These are phyloP conservation scores for Heliconius hewitsoni DNA, from an alignment of 1,140 invertebrate genomes.

Conservation along the genomic window DNA sequence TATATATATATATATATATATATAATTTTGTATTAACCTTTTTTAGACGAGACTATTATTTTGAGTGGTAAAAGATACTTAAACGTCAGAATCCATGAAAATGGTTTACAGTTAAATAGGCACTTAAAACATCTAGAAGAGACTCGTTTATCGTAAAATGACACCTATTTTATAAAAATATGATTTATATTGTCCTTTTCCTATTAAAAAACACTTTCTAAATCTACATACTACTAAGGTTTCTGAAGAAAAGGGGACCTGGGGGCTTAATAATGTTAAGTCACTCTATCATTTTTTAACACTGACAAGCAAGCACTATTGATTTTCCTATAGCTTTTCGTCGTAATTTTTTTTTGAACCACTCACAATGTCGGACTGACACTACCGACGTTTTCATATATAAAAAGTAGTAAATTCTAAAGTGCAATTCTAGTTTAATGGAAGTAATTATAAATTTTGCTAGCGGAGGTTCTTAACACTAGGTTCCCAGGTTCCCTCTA, in stretches of 20 bases:
- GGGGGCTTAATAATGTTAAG: no score
- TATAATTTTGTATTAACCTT: neutral
- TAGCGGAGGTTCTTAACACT: no score
- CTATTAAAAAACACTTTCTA: no score
- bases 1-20: no score
- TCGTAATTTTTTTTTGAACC: no score
- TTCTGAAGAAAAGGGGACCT: neutral
- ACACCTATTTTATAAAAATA: neutral
- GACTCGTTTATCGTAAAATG: neutral
- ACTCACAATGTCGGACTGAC: neutral
- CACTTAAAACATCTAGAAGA: neutral
- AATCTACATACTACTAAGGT: no score
- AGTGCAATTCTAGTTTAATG: neutral
- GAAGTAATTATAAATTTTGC: no score
- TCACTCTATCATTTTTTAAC: no score
- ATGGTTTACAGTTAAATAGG: neutral
- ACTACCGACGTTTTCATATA: neutral
- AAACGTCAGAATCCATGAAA: slow-evolving; percentile 1
- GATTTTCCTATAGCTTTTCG: no score
- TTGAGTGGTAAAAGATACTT: neutral
- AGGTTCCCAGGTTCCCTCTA: no score
- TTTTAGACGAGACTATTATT: neutral
- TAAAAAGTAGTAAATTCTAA: neutral
- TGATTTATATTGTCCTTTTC: neutral
- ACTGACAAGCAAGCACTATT: no score